These are phyloP conservation scores for Prionailurus viverrinus DNA, from an alignment of 2,113 vertebrate genomes.

Conservation along the genomic window DNA sequence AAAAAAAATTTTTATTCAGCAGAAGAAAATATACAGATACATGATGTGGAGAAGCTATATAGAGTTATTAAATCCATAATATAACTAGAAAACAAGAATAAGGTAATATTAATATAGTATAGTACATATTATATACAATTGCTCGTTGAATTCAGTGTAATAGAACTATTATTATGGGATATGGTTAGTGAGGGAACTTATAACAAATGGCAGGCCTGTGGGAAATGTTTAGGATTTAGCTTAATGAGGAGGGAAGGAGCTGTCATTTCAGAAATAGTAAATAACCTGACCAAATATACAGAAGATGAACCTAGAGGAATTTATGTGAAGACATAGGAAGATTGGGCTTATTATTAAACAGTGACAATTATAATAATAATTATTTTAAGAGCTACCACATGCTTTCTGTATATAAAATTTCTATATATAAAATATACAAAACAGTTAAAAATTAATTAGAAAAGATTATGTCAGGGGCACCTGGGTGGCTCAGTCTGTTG, in stretches of 20 bases:
- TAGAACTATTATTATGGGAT: background rate
- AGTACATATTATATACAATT: background rate
- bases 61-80: background rate
- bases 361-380: background rate
- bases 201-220: background rate
- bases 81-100: background rate
- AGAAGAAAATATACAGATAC: background rate
- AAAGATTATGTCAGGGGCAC: background rate
- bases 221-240: conserved; percentile 23
- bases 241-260: background rate
- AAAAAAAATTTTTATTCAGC: background rate
- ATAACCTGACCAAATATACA: background rate
- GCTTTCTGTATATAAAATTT: background rate
- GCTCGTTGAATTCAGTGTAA: background rate
- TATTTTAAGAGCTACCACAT: background rate
- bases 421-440: background rate
- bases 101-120: background rate
- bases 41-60: background rate
- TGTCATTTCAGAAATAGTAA: conserved; percentile 41
- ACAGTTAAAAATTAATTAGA: background rate
- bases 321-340: background rate
- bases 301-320: background rate
- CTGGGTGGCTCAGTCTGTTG: too few relatives aligned
- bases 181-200: background rate
- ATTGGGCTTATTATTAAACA: background rate